Evolutionary conservation across 2,888 invertebrate species (phyloP).

Genomic region (Dynastes hyllus): DNA sequence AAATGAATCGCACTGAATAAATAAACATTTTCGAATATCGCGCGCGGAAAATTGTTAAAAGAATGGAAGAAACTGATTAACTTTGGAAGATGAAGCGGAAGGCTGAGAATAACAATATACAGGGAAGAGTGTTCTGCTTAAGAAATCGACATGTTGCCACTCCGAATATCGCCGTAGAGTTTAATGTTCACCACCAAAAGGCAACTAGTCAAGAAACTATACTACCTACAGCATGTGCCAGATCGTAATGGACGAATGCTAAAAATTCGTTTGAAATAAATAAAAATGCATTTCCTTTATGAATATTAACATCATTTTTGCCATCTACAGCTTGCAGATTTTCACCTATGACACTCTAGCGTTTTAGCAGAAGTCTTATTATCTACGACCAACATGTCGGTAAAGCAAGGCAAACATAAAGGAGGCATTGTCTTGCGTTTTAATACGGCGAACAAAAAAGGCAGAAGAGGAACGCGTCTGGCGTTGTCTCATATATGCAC

Average conservation of each 20-base stretch:
- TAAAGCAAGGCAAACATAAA: neutral
- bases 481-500: conserved; percentile 15
- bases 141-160: too few species aligned
- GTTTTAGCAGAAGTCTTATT: neutral
- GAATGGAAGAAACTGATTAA: too few species aligned
- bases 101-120: too few species aligned
- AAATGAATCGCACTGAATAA: too few species aligned
- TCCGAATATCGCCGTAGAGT: too few species aligned
- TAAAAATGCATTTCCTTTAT: neutral
- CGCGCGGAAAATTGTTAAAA: too few species aligned
- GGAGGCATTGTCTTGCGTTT: neutral
- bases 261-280: conserved; percentile 3
- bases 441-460: neutral
- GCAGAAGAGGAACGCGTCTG: neutral
- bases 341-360: neutral
- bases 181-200: too few species aligned
- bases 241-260: neutral
- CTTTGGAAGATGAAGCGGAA: too few species aligned
- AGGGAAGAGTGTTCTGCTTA: too few species aligned
- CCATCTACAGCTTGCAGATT: neutral
- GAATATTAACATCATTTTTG: neutral
- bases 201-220: too few species aligned
- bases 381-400: neutral
- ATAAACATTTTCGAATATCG: too few species aligned
- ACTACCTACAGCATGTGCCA: too few species aligned